These are phyloP conservation scores for Piaya cayana DNA, from an alignment of 2,113 vertebrate genomes.

Conservation along the genomic window DNA sequence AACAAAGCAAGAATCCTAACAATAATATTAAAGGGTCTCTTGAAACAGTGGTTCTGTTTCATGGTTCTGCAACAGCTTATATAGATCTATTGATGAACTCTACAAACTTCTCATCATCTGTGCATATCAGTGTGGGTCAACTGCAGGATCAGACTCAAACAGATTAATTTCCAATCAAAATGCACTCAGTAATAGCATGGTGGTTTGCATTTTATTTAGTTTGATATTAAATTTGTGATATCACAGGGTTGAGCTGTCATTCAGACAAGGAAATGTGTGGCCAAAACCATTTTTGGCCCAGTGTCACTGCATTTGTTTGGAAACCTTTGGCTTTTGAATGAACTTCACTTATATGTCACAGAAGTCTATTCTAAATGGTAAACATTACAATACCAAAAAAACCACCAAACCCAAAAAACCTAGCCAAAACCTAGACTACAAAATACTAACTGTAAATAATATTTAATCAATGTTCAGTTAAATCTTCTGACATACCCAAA, in stretches of 20 bases:
- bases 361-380: neutral
- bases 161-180: neutral
- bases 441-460: neutral
- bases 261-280: neutral
- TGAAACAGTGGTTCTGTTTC: neutral
- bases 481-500: neutral
- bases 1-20: neutral
- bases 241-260: neutral
- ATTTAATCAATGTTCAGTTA: neutral
- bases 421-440: neutral
- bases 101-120: neutral
- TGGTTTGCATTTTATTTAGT: neutral
- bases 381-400: neutral
- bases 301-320: neutral
- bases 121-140: neutral
- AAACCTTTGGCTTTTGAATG: neutral
- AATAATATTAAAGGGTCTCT: neutral
- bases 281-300: neutral
- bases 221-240: neutral
- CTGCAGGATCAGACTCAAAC: neutral
- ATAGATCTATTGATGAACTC: neutral
- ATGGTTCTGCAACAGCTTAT: neutral
- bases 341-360: neutral
- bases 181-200: neutral
- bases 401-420: neutral